Evolutionary conservation across 1,140 invertebrate species (phyloP).

Genomic region (Euura lappo): DNA sequence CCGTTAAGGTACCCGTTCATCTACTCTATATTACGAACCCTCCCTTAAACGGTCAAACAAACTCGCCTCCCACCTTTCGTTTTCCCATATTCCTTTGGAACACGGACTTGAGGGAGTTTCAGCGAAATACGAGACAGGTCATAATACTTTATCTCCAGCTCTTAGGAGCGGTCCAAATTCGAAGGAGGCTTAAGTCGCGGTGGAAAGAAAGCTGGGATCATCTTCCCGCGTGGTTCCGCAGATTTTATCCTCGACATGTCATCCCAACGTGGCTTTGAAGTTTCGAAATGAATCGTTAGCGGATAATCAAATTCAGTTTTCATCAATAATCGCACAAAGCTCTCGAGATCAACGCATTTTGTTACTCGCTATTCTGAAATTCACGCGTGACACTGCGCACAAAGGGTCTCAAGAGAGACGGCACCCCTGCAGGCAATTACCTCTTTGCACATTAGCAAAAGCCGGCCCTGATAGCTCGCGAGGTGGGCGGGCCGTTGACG

Average conservation of each 20-base stretch:
- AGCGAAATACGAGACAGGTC: background rate
- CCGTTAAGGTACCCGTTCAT: background rate
- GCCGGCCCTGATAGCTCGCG: background rate
- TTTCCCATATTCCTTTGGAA: background rate
- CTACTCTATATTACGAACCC: background rate
- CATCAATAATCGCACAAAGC: background rate
- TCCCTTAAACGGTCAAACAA: background rate
- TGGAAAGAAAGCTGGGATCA: background rate
- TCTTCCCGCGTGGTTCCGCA: background rate
- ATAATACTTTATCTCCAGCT: background rate
- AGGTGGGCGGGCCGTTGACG: conserved; percentile 1
- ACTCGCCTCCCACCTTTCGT: background rate
- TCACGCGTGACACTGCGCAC: background rate
- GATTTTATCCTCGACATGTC: background rate
- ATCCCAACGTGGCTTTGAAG: background rate
- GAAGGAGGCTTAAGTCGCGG: background rate
- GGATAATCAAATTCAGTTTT: no score
- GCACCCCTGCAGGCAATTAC: conserved; percentile 6
- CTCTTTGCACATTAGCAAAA: conserved; percentile 5
- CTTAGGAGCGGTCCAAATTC: background rate
- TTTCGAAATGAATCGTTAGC: background rate
- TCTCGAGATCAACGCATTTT: background rate
- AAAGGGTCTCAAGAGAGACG: conserved; percentile 1
- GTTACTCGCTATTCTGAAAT: background rate
- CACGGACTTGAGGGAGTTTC: background rate